Evolutionary conservation across 2,797 vertebrate genomes (phyloP), one percentile per base, ranked within the genome.

Genomic region (Sciaenops ocellatus): DNA sequence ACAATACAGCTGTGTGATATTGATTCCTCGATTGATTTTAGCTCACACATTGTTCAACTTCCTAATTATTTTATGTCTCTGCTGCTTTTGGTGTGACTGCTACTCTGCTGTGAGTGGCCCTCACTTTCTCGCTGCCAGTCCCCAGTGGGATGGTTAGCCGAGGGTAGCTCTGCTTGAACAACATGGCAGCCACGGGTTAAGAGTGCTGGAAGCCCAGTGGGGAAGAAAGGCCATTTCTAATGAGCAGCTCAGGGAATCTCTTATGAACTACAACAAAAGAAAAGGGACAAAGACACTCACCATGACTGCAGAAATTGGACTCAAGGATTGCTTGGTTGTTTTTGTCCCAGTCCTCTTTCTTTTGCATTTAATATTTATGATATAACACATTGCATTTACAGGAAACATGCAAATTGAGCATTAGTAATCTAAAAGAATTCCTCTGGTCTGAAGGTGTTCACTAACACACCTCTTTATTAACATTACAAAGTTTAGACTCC

Each of bases 171-270:
- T 62, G 83, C 76, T 57, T n/a, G 60, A 82, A 73, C 78, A 89
- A 78, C 80, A 41, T 56, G 41, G 73, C 28, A 50, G 80, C 69
- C 10, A 20, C 28, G 74, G 83, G 72, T 76, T 61, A 55, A 52
- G 18, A 62, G 77, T 3, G 28, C 74, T 56, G 50, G 62, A 74
- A 56, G 51, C 59, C 59, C 61, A 47, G 65, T 18, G 80, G 59
- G 60, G 79, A 84, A 76, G 69, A 79, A 59, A 76, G 62, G 70
- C 60, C 22, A 9, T 76, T 79, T 82, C 69, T 91, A 93, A 93
- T 86, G 88, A 93, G 90, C 76, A 87, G 89, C 89, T 66, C 24
- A 16, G 82, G 85, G 83, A 90, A 76, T 78, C 55, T 72, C 34
- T 42, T 44, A 63, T 2, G 1, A 79, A 65, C 28, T 17, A 15